These are phyloP conservation scores for Prionailurus bengalensis DNA, from an alignment of 2,113 vertebrate genomes.

Conservation along the genomic window DNA sequence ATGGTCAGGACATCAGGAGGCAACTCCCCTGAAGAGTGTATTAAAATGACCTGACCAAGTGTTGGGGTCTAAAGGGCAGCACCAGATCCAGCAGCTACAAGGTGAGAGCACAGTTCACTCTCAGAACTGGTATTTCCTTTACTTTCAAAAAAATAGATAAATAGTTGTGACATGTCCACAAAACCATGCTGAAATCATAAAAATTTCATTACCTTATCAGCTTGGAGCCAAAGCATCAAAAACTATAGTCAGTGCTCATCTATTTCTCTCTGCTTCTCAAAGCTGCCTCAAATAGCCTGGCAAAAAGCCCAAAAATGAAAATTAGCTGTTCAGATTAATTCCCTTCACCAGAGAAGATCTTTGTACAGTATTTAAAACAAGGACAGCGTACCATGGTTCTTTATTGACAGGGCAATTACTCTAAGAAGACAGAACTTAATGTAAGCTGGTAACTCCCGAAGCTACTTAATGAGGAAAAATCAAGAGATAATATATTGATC, in stretches of 20 bases:
- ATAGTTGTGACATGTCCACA: slow-evolving; percentile 62
- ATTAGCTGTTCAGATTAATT: slow-evolving; percentile 83
- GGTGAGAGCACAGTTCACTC: background rate
- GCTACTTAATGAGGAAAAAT: slow-evolving; percentile 67
- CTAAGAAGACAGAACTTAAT: slow-evolving; percentile 64
- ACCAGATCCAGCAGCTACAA: background rate
- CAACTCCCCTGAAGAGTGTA: background rate
- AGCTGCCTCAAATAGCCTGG: slow-evolving; percentile 68
- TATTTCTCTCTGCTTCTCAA: slow-evolving; percentile 52
- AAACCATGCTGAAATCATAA: slow-evolving; percentile 66
- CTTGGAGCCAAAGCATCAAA: slow-evolving; percentile 79
- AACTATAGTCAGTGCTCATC: slow-evolving; percentile 76
- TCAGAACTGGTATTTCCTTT: background rate
- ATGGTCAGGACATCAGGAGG: background rate
- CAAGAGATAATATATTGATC: background rate
- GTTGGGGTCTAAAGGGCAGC: accelerated
- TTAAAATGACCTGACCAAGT: background rate
- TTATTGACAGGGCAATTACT: slow-evolving; percentile 76
- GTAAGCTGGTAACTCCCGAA: slow-evolving; percentile 23
- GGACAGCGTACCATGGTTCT: background rate
- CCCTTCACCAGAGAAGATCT: slow-evolving; percentile 65
- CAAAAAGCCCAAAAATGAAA: slow-evolving; percentile 74
- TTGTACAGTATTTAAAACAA: slow-evolving; percentile 80
- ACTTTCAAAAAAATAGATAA: slow-evolving; percentile 38
- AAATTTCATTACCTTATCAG: slow-evolving; percentile 71